A percentile compares a stretch with the other conserved stretches of the same genome.
These are phyloP conservation scores for Zaprionus lineosus DNA, from an alignment of 2,888 invertebrate species.

Conservation along the genomic window DNA sequence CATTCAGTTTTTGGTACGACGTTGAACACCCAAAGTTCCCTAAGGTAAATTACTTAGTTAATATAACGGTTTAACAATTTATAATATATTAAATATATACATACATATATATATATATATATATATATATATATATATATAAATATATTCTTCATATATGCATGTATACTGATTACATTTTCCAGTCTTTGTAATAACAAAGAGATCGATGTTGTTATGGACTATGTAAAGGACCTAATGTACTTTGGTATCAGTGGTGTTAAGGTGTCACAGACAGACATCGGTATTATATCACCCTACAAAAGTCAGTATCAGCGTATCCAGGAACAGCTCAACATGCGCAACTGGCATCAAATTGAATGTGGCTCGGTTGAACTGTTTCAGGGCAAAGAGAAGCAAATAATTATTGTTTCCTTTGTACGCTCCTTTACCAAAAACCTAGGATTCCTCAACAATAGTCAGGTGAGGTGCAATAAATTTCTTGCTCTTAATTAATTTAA, in stretches of 20 bases:
- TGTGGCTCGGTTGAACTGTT: constrained; percentile 94
- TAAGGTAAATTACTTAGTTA: constrained; percentile 55
- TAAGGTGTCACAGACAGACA: constrained; percentile 83
- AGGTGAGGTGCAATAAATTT: constrained; percentile 58
- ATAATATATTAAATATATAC: no score
- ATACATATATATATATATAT: no score
- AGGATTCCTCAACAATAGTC: constrained; percentile 78
- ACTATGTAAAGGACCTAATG: constrained; percentile 85
- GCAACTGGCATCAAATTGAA: constrained; percentile 83
- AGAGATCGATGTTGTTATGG: constrained; percentile 85
- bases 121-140: no score
- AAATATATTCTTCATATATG: no score
- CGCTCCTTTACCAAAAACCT: constrained; percentile 82
- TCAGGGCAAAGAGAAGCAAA: constrained; percentile 92
- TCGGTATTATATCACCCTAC: constrained; percentile 86
- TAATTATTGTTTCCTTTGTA: constrained; percentile 92
- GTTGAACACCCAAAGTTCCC: constrained; percentile 45
- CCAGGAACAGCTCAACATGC: constrained; percentile 73
- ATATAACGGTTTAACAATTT: no score
- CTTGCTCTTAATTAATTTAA: constrained; percentile 68
- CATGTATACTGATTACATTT: not conserved
- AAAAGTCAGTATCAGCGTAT: constrained; percentile 82
- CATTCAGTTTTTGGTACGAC: constrained; percentile 85
- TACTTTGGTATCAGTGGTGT: constrained; percentile 83
- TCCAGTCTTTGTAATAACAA: constrained; percentile 85